These are phyloP conservation scores for Polia nebulosa DNA, from an alignment of 2,888 invertebrate species.

Conservation along the genomic window DNA sequence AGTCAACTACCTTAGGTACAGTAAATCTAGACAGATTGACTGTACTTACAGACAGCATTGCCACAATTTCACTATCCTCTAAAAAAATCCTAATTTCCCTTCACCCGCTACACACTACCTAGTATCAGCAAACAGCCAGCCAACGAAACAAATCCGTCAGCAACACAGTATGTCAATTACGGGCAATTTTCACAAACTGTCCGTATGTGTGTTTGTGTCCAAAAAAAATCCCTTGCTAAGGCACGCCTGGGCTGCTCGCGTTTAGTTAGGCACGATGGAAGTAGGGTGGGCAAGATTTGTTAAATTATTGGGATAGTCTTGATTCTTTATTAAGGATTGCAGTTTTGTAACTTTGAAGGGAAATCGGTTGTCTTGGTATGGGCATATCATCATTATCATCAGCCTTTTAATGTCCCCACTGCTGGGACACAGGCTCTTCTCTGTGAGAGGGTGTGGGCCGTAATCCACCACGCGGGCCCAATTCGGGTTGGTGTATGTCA, in stretches of 20 bases:
- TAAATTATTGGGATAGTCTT: constrained; percentile 36
- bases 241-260: constrained; percentile 54
- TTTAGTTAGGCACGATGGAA: constrained; percentile 43
- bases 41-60: too few relatives aligned
- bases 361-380: background rate
- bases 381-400: too few relatives aligned
- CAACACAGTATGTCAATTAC: constrained; percentile 59
- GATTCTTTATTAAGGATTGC: background rate
- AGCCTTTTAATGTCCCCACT: too few relatives aligned
- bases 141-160: constrained; percentile 50
- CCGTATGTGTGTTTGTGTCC: constrained; percentile 25
- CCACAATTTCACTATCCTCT: background rate
- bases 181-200: constrained; percentile 48
- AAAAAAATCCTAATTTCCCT: constrained; percentile 9
- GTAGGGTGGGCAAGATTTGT: constrained; percentile 13
- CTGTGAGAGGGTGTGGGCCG: too few relatives aligned
- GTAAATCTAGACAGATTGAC: too few relatives aligned
- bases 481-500: too few relatives aligned
- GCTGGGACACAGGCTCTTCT: too few relatives aligned
- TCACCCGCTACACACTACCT: background rate
- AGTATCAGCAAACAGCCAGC: constrained; percentile 42
- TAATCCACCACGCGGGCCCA: too few relatives aligned
- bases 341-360: background rate
- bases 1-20: too few relatives aligned
- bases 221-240: constrained; percentile 64